Evolutionary conservation across 2,888 invertebrate genomes (phyloP), one percentile per base, ranked within the genome.

Genomic region (Eupithecia subumbrata): DNA sequence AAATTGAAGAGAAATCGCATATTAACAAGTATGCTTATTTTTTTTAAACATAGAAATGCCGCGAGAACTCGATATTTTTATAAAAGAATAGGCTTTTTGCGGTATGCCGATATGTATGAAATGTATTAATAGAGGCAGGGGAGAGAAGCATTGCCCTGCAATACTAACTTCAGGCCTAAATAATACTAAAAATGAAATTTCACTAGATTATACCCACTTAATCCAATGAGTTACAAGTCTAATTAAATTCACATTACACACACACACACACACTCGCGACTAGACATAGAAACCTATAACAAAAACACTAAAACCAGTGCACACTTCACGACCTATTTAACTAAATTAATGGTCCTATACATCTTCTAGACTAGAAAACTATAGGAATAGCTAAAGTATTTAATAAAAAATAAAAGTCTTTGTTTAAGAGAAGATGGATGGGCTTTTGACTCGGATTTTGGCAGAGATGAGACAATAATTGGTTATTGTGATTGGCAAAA

Each of bases 301-400:
- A 22, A 25, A 60, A 63, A 25, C 25, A 16, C 14, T 64, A n/a
- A 34, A 64, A 64, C 25, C 14, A 37, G 12, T 7, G 37, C n/a
- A n/a, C 9, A 40, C 37, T 67, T 22, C 84, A 85, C 81, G 84
- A 81, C 78, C 83, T 82, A 85, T 83, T 84, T 68, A 85, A 79
- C 76, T 71, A 81, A 80, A 84, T 83, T 85, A 83, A 87, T 87
- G 85, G 78, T 70, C 74, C 79, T 73, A 82, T 85, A 82, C 78
- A 77, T 88, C 85, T 84, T 79, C 52, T 45, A 66, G 60, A 14
- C 60, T 5, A 22, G n/a, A 45, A 79, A 81, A 79, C 74, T 73
- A 81, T 80, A 77, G 76, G 72, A 74, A 80, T 74, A 72, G 77
- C 70, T 70, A 68, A 74, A 76, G 45, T 74, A 63, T 77, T 80